Evolutionary conservation across 1,140 invertebrate species (phyloP), one percentile per base, ranked within the genome.

Genomic region (Trichonephila clavata): DNA sequence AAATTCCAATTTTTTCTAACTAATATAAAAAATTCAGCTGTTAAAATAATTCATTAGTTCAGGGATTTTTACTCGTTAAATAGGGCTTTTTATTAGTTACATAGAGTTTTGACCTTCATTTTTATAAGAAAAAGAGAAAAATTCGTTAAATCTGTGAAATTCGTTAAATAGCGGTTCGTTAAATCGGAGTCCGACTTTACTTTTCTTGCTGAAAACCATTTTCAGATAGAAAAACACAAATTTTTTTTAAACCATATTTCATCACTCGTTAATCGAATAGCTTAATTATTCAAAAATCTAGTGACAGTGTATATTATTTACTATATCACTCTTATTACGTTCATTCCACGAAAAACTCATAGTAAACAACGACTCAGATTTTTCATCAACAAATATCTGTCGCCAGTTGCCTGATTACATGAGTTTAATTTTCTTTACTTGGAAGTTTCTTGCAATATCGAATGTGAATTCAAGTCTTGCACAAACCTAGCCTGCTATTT

Each of bases 361-460:
- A 39, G 27, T 18, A 77, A 77, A 77, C 71, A 77, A 18, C 20
- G 71, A 20, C 27, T 16, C 32, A 65, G 10, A 63, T 63, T 61
- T n/a, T n/a, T 5, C 27, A 63, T 60, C 60, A 87, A 87, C 32
- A 87, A 32, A 27, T 61, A 63, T 63, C 86, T 57, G 61, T 57
- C 59, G 61, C 20, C 59, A 7, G 59, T 16, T 39, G 21, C 86
- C 86, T 57, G 61, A 63, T 87, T 63, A 39, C 59, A 63, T 5
- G 39, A 32, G 88, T 43, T 92, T 92, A 92, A 92, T 92, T 92
- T 86, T 86, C 84, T 71, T 71, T 71, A 71, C 39, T 68, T 50
- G 84, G 39, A 86, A 77, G 61, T 86, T 92, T 77, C 83, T 90
- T 90, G 89, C 77, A 92, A 92, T 92, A 86, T 92, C 80, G 61